phyloP scores from a whole-genome alignment of 1,140 invertebrate species.

The Rhizoglyphus robini region DNA sequence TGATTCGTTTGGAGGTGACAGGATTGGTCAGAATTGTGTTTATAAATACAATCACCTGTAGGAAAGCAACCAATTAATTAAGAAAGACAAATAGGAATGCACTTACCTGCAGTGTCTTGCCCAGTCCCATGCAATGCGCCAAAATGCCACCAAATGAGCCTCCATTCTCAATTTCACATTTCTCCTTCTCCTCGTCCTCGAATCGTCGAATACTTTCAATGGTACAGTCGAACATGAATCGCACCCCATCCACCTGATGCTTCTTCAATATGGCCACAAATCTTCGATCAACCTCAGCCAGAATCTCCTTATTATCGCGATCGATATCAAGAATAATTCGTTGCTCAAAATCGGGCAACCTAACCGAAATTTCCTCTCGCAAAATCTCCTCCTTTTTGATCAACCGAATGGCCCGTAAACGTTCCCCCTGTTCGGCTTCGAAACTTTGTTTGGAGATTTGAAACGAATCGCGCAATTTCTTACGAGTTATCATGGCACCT shows the following conservation, averaged over 20 bases:
- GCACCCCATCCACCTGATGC: conserved; percentile 73
- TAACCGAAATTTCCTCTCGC: no score
- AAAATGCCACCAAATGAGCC: conserved; percentile 84
- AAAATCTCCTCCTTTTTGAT: no score
- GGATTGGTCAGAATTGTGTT: conserved; percentile 65
- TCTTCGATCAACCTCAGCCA: conserved; percentile 62
- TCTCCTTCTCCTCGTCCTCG: conserved; percentile 34
- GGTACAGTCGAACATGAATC: conserved; percentile 93
- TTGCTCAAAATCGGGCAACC: neutral
- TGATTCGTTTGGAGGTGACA: conserved; percentile 44
- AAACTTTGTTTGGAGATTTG: no score
- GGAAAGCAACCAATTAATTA: no score
- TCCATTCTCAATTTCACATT: conserved; percentile 30
- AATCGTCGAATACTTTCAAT: conserved; percentile 70
- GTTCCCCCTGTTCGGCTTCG: no score
- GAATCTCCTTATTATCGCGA: conserved; percentile 57
- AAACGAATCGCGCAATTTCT: no score
- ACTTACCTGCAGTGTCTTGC: conserved; percentile 83
- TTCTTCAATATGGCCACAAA: conserved; percentile 76
- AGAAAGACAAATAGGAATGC: neutral
- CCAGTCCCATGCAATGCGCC: conserved; percentile 96
- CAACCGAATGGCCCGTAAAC: no score
- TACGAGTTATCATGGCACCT: no score
- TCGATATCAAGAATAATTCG: conserved; percentile 59
- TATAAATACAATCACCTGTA: conserved; percentile 59